Evolutionary conservation across 2,113 vertebrate species (phyloP), one percentile per base, ranked within the genome.

Genomic region (Vidua chalybeata): DNA sequence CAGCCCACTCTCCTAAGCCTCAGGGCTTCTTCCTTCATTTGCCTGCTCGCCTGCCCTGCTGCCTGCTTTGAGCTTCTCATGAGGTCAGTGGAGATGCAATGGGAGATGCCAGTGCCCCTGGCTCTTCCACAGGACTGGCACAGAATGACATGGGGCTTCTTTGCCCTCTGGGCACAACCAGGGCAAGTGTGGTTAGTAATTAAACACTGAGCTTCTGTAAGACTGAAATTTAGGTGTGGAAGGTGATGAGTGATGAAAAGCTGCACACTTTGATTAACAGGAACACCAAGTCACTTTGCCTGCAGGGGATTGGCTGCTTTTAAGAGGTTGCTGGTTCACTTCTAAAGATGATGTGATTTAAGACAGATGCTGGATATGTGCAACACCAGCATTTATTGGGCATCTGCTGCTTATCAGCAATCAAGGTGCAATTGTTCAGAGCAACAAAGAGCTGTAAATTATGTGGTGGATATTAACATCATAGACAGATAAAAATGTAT

Each of bases 371-470:
- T 95, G 52, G 30, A 62, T 23, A 52, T 67, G 39, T 11, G 26
- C 12, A 88, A 45, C 61, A 89, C 71, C 73, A 69, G 63, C 13
- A 3, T 94, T 87, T 96, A 80, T 58, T 88, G 27, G 54, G 77
- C 87, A 93, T 69, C 37, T n/a, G 43, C 68, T 93, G 69, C 21
- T 95, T 88, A 78, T 90, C 61, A 96, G 58, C 73, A 96, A 73
- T 80, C 54, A 89, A 93, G 78, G 51, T 84, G n/a, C 24, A 92
- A 71, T 89, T 96, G 93, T 52, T 58, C 77, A 88, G 22, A 94
- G 43, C 41, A 91, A 93, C 64, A 90, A 91, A 94, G 66, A 90
- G 46, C 41, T 14, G 7, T 90, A 86, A 96, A 96, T 85, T 82
- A 87, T 59, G 51, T 1, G 2, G 23, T 48, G 35, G 35, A 22